A percentile compares a stretch with the other conserved stretches of the same genome.
These are phyloP conservation scores for Gonioctena quinquepunctata DNA, from an alignment of 1,140 invertebrate genomes.

Conservation along the genomic window DNA sequence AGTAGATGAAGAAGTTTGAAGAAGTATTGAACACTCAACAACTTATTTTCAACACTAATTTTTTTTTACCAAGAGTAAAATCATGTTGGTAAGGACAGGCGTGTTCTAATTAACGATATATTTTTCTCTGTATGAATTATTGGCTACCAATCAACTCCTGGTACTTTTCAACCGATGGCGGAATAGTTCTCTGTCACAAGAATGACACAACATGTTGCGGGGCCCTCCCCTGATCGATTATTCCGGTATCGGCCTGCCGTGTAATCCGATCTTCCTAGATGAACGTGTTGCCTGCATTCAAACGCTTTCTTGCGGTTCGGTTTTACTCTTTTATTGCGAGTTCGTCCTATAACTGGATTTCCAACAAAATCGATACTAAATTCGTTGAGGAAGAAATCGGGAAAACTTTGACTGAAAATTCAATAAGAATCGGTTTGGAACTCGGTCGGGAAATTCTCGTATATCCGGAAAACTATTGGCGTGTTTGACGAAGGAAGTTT, in stretches of 20 bases:
- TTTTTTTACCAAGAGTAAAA: too few species aligned
- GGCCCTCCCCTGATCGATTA: slow-evolving; percentile 13
- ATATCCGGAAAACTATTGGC: neutral
- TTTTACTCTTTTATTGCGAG: neutral
- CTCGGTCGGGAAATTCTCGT: neutral
- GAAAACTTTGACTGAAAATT: neutral
- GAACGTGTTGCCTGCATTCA: slow-evolving; percentile 14
- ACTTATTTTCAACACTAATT: too few species aligned
- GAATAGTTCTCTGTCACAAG: neutral
- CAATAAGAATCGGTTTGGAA: neutral
- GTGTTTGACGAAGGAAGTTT: neutral
- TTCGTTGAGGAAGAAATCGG: neutral
- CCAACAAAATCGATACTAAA: neutral
- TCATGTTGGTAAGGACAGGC: too few species aligned
- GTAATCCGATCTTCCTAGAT: slow-evolving; percentile 18
- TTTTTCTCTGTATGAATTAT: too few species aligned
- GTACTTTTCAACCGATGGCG: neutral
- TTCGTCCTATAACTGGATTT: neutral
- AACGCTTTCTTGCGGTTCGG: neutral
- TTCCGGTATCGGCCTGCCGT: slow-evolving; percentile 10
- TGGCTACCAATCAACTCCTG: too few species aligned
- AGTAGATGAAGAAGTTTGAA: too few species aligned
- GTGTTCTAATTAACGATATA: too few species aligned
- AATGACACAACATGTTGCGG: slow-evolving; percentile 8
- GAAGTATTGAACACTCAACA: too few species aligned